Conservation (phyloP, 2,888 invertebrate genomes). For the Kryphioiulus occultus region DNA sequence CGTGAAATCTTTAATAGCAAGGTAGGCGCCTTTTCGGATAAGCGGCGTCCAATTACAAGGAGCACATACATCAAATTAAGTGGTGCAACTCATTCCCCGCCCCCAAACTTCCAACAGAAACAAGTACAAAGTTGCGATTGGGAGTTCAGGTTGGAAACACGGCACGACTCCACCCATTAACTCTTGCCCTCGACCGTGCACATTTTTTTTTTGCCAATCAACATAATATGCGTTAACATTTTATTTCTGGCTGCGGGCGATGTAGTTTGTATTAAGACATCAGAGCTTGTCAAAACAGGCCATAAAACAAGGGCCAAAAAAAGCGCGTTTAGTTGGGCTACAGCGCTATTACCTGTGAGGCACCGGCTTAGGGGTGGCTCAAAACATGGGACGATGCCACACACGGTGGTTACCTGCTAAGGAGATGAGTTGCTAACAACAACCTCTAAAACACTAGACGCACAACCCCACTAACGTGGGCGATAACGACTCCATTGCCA, state of each 20-base stretch:
- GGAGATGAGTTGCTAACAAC: background rate
- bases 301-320: background rate
- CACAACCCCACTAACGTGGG: background rate
- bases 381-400: conserved; percentile 8
- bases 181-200: conserved; percentile 3
- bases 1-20: conserved; percentile 15
- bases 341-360: background rate
- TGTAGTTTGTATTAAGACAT: conserved; percentile 9
- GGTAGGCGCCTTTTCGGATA: conserved; percentile 5
- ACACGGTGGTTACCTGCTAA: conserved; percentile 23
- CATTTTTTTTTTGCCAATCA: background rate
- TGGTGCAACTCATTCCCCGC: background rate
- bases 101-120: background rate
- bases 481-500: background rate
- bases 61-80: conserved; percentile 15
- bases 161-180: conserved; percentile 23
- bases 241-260: background rate
- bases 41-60: conserved; percentile 1
- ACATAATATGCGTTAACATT: conserved; percentile 15
- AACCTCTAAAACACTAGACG: background rate
- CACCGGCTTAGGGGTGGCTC: conserved; percentile 1
- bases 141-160: background rate
- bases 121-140: background rate
- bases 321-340: background rate
- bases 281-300: conserved; percentile 23